A percentile compares a stretch with the other conserved stretches of the same genome.
phyloP scores from a whole-genome alignment of 1,140 invertebrate genomes.

The Hermetia illucens region DNA sequence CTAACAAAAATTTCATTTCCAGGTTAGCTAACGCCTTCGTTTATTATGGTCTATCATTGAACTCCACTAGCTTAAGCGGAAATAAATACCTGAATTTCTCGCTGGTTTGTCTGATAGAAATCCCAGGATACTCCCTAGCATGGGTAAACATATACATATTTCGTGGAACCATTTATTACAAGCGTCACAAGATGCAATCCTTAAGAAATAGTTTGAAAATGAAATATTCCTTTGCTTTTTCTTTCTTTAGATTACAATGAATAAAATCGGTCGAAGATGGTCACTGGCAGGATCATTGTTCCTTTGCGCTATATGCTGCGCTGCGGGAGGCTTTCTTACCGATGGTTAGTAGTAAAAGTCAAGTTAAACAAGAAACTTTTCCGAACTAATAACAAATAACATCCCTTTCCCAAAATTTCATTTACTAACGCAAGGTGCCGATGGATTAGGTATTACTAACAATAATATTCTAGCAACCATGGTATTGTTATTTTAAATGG shows the following conservation, averaged over 20 bases:
- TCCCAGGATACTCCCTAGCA: constrained; percentile 38
- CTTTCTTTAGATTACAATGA: constrained; percentile 30
- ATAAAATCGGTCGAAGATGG: constrained; percentile 36
- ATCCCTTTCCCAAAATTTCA: not conserved
- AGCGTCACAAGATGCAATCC: no score
- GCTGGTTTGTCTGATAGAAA: constrained; percentile 42
- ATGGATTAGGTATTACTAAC: not conserved
- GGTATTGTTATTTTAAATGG: constrained; percentile 6
- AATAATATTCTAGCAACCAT: constrained; percentile 10
- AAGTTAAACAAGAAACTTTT: no score
- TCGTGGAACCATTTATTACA: not conserved
- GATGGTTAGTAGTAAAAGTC: constrained; percentile 14
- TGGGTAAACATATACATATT: constrained; percentile 14
- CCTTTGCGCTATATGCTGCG: constrained; percentile 39
- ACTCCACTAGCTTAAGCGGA: constrained; percentile 48
- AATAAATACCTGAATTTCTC: constrained; percentile 46
- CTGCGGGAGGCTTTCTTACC: constrained; percentile 26
- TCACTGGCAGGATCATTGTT: constrained; percentile 36
- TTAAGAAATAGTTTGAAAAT: no score
- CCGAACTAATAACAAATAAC: not conserved
- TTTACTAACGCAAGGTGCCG: not conserved
- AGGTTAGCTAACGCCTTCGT: constrained; percentile 56
- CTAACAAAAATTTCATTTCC: constrained; percentile 14
- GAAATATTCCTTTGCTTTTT: no score
- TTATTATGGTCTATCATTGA: constrained; percentile 57